These are phyloP conservation scores for Phymorhynchus buccinoides DNA, from an alignment of 1,140 invertebrate species.

Conservation along the genomic window DNA sequence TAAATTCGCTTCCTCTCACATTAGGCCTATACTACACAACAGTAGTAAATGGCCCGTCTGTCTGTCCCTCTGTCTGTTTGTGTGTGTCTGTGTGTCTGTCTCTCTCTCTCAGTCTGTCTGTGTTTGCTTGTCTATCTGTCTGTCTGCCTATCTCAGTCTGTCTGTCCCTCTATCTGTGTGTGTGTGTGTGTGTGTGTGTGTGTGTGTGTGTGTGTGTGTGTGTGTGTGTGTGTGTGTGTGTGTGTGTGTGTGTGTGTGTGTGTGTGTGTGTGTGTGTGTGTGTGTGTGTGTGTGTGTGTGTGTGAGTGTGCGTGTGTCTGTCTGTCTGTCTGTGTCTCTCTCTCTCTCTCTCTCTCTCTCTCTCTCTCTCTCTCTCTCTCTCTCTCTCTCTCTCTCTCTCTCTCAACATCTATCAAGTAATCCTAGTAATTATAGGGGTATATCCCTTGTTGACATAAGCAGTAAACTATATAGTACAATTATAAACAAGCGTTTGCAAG, in stretches of 20 bases:
- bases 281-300: not conserved
- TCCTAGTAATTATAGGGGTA: not conserved
- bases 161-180: not conserved
- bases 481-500: no score
- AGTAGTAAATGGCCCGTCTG: no score
- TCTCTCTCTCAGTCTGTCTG: not conserved
- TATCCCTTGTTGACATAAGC: no score
- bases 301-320: not conserved
- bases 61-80: not conserved
- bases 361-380: not conserved
- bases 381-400: not conserved
- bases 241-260: not conserved
- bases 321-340: not conserved
- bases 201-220: not conserved
- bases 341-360: not conserved
- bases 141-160: not conserved
- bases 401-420: not conserved
- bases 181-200: not conserved
- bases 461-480: no score
- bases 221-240: not conserved
- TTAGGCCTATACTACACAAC: no score
- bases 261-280: constrained; percentile 1
- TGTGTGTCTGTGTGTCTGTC: not conserved
- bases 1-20: no score
- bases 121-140: not conserved